Base-by-base conservation (phyloP, 2,797 vertebrate genomes). In the Apogon hyalosoma region DNA sequence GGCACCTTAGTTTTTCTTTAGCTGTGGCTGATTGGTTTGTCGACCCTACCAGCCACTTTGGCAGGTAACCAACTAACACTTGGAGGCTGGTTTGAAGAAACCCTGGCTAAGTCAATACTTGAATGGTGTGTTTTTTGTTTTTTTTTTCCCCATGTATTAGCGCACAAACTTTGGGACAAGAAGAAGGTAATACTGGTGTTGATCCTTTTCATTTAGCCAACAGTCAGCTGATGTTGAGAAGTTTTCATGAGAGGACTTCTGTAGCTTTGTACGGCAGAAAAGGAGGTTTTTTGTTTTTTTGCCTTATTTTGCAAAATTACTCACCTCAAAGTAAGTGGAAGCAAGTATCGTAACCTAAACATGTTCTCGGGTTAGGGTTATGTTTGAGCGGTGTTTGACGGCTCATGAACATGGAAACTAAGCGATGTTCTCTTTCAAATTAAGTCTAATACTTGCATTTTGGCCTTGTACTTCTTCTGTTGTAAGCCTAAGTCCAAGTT, bases 11-110 rank as follows among this genome's bases (percentile, higher is more conserved):
- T 15, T 33, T 18, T 28, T 50, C 40, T 58, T 69, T 58, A 62
- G 65, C 31, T 73, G 69, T 47, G 43, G 72, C 71, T 49, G 58
- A 28, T 10, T 11, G n/a, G 48, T 64, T 40, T 12, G 50, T 43
- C 2, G 1, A 51, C 63, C 12, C 45, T 2, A 45, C 3, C 50
- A 19, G 41, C 54, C 66, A 68, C 63, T 82, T 82, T 80, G 84
- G 81, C 73, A 82, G 78, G 50, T 43, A 63, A 79, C 61, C 54
- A 50, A 64, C 69, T 58, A 50, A 53, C 63, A 38, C 53, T 46
- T 65, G 51, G 51, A 68, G 72, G 63, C 48, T 9, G 38, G 28
- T 45, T 58, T 47, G 45, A n/a, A 13, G 61, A 63, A 68, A 63
- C 47, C 54, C 59, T 70, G 66, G 75, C 54, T 31, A 52, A 12